Conservation (phyloP, 2,797 vertebrate species). For the Enteromius argenteus region DNA sequence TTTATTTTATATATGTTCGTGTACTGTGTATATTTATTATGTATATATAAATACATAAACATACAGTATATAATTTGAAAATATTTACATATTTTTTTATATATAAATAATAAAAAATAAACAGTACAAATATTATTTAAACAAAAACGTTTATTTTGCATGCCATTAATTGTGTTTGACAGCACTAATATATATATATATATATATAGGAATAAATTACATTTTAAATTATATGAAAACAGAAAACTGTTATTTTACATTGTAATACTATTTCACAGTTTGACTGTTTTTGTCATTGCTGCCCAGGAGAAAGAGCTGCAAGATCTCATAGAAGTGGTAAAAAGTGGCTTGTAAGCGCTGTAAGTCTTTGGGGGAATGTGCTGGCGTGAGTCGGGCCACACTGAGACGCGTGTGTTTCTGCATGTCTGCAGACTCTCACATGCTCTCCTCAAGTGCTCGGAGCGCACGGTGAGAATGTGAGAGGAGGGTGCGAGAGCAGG, state of each 20-base stretch:
- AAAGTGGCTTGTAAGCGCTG: not conserved
- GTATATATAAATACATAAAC: too few species aligned
- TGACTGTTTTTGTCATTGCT: not conserved
- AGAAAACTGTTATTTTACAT: not conserved
- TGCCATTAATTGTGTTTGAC: too few species aligned
- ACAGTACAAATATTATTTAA: too few species aligned
- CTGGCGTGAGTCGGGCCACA: not conserved
- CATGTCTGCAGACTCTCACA: slow-evolving; percentile 12
- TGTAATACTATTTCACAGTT: not conserved
- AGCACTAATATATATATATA: too few species aligned
- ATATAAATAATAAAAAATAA: too few species aligned
- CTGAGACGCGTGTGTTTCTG: slow-evolving; percentile 27
- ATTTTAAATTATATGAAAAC: not conserved
- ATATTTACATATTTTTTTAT: too few species aligned
- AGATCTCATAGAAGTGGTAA: not conserved
- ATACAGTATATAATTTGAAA: too few species aligned
- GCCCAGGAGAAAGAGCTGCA: not conserved
- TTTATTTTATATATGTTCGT: too few species aligned
- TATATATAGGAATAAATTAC: not conserved
- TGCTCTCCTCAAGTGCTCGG: slow-evolving; percentile 26
- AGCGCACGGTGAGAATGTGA: slow-evolving; percentile 58
- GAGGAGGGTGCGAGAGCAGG: slow-evolving; percentile 54
- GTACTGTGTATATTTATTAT: too few species aligned
- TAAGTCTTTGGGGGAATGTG: not conserved
- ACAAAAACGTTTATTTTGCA: too few species aligned